A percentile compares a stretch with the other conserved stretches of the same genome.
Conservation (phyloP, 2,113 vertebrate species). For the Rhinopomastus cyanomelas region DNA sequence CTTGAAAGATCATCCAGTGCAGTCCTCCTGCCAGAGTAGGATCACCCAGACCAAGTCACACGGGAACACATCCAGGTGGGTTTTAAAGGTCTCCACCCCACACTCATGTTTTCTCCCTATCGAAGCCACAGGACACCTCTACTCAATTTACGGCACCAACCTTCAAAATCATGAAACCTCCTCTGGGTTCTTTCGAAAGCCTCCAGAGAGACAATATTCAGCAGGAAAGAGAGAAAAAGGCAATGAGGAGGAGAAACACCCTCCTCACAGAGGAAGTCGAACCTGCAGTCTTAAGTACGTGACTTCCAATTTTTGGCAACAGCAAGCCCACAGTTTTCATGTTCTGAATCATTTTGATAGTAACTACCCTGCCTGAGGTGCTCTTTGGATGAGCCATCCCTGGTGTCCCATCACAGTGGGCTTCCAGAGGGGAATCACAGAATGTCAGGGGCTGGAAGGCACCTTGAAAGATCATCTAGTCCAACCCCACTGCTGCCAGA, state of each 20-base stretch:
- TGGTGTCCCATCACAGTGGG: background rate
- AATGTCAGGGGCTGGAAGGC: no score
- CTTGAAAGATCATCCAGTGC: no score
- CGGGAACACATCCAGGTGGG: no score
- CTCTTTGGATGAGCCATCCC: background rate
- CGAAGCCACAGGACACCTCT: background rate
- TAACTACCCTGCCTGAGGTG: background rate
- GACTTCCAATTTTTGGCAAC: background rate
- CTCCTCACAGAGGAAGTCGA: background rate
- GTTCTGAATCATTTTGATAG: background rate
- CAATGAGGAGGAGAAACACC: background rate
- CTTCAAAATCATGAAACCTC: background rate
- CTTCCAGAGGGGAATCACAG: background rate
- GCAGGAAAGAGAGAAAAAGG: background rate
- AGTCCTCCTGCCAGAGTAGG: no score
- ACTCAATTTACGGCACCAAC: background rate
- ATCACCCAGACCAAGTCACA: no score
- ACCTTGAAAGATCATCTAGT: no score
- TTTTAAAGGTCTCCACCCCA: no score
- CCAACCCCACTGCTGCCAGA: no score
- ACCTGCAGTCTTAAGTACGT: background rate
- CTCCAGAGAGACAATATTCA: background rate
- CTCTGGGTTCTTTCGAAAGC: background rate
- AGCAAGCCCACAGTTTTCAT: background rate
- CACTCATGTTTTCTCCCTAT: background rate